Evolutionary conservation across 37 sponge, comb jelly and placozoan genomes (phyloP).

Genomic region (Haliclona indistincta): DNA sequence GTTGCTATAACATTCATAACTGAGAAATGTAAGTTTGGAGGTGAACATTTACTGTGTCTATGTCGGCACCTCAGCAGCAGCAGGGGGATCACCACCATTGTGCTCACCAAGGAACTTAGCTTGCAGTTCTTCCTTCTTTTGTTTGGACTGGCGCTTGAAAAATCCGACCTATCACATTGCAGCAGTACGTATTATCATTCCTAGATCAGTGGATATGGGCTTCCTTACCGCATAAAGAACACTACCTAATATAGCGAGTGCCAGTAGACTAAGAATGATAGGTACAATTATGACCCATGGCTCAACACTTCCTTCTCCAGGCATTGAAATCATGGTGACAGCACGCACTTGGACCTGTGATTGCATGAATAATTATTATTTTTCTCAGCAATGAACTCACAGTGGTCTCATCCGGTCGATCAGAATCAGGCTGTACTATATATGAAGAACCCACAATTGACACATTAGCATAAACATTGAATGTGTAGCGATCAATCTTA

Average conservation of each 20-base stretch:
- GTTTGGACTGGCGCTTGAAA: neutral
- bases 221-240: neutral
- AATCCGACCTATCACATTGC: neutral
- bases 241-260: neutral
- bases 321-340: neutral
- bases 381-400: neutral
- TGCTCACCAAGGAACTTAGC: neutral
- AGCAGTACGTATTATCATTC: neutral
- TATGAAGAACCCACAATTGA: neutral
- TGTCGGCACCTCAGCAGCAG: neutral
- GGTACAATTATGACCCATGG: constrained; percentile 6
- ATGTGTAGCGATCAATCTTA: constrained; percentile 7
- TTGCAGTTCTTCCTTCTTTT: neutral
- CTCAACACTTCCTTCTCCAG: neutral
- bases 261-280: neutral
- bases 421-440: neutral
- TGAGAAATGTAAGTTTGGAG: too few relatives aligned
- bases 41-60: neutral
- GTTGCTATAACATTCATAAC: too few relatives aligned
- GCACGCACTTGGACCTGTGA: neutral
- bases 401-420: neutral
- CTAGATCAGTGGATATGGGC: neutral
- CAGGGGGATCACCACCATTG: neutral
- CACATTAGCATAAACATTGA: constrained; percentile 29
- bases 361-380: too few relatives aligned